phyloP scores from a whole-genome alignment of 2,113 vertebrate genomes.

The Recurvirostra avosetta region DNA sequence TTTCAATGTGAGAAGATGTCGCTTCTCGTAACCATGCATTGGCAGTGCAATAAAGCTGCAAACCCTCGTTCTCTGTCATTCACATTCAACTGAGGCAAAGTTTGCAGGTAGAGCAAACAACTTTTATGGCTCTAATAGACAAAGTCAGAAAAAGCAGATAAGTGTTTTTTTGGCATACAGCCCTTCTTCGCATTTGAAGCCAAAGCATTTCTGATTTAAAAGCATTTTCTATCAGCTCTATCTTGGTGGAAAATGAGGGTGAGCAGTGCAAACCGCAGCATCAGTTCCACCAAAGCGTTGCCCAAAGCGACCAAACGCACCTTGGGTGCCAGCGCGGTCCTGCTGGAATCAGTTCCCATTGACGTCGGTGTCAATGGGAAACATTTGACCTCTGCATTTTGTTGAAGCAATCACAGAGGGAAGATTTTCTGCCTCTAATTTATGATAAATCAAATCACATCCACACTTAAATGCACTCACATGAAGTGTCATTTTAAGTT shows the following conservation, averaged over 20 bases:
- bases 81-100: not conserved
- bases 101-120: not conserved
- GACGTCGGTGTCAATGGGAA: not conserved
- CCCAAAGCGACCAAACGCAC: not conserved
- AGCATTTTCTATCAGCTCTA: not conserved
- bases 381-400: not conserved
- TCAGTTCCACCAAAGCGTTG: not conserved
- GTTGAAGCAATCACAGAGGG: not conserved
- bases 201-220: not conserved
- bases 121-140: not conserved
- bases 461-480: not conserved
- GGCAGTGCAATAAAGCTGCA: not conserved
- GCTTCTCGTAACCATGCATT: accelerated
- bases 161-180: not conserved
- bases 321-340: not conserved
- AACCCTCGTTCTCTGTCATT: not conserved
- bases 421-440: not conserved
- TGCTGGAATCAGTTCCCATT: not conserved
- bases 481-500: not conserved
- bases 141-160: not conserved
- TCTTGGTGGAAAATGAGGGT: not conserved
- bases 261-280: not conserved
- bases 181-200: not conserved
- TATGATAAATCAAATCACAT: not conserved
- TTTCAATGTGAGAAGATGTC: accelerated